phyloP scores from a whole-genome alignment of 2,113 vertebrate species.

The Willisornis vidua region DNA sequence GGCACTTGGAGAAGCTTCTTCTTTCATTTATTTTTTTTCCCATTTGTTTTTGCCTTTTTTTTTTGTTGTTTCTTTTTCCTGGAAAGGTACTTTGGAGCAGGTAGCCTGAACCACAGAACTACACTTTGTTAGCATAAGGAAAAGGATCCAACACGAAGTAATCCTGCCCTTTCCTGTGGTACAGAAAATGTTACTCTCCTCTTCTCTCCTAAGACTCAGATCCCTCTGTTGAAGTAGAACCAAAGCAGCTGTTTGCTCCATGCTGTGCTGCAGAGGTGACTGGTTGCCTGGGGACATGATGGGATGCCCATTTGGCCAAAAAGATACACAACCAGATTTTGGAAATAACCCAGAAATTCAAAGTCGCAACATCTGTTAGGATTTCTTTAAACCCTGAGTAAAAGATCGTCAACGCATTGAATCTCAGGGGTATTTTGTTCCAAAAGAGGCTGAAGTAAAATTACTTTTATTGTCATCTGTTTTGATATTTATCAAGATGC shows the following conservation, averaged over 20 bases:
- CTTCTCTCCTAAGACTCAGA: not conserved
- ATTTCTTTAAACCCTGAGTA: not conserved
- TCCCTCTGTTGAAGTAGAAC: not conserved
- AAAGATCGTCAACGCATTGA: not conserved
- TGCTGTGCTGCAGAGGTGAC: not conserved
- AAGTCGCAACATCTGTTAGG: not conserved
- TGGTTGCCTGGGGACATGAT: not conserved
- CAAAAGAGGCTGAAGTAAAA: not conserved
- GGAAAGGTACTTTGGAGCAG: not conserved
- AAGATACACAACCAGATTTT: not conserved
- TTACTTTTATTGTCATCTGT: not conserved
- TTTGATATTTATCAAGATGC: not conserved
- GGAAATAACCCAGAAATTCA: not conserved
- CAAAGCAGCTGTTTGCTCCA: not conserved
- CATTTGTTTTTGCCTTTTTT: not conserved
- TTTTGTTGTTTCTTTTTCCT: not conserved
- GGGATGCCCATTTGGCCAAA: not conserved
- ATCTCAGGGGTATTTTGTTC: not conserved
- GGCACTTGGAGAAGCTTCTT: fast-evolving
- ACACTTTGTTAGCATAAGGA: not conserved
- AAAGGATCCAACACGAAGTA: fast-evolving
- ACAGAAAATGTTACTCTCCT: not conserved
- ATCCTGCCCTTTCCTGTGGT: not conserved
- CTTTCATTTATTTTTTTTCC: not conserved
- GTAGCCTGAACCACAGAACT: not conserved